Base-by-base conservation (phyloP, 2,888 invertebrate species). In the Neoscelio sp. region DNA sequence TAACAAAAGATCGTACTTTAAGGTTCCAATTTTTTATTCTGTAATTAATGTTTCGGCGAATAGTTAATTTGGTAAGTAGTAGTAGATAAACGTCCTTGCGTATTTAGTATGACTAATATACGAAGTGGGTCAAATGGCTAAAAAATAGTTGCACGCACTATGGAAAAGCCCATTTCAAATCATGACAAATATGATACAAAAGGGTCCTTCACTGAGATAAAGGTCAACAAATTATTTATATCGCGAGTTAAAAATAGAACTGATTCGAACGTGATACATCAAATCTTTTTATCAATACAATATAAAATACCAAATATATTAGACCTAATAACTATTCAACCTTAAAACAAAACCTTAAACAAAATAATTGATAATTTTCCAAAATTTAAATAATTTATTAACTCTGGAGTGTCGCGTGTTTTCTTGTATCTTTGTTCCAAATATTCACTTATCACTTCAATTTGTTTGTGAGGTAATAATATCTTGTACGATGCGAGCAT, bases 191-290 rank as follows among this genome's bases (percentile, higher is more conserved):
- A 30, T 33, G 58, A 42, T 60, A 52, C 28, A 60, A 75, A 75
- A 76, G 56, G 40, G 46, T 54, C 54, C 56, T 71, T 73, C 44
- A 67, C 54, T 60, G 65, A 65, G 50, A 58, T 44, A 65, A 77
- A 77, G 77, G 77, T 58, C 77, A 35, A 17, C n/a, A 50, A 64
- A 71, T 78, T 78, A 71, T 78, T 71, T 65, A 28, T 71, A 65
- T 46, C 64, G 33, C 8, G 26, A 10, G n/a, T 2, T 56, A 62
- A 50, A 70, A 52, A 70, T 60, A 60, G 26, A 52, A 38, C 35
- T 0, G 10, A 18, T 18, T 48, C 28, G 1, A 23, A 20, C 23
- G 12, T 23, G 44, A 23, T 12, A 17, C 0, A 42, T 18, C 18
- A 46, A 46, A 26, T 46, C 12, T 46, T 46, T 12, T 23, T 5